These are phyloP conservation scores for Azorinus chamasolen DNA, from an alignment of 2,888 invertebrate genomes.

Conservation along the genomic window DNA sequence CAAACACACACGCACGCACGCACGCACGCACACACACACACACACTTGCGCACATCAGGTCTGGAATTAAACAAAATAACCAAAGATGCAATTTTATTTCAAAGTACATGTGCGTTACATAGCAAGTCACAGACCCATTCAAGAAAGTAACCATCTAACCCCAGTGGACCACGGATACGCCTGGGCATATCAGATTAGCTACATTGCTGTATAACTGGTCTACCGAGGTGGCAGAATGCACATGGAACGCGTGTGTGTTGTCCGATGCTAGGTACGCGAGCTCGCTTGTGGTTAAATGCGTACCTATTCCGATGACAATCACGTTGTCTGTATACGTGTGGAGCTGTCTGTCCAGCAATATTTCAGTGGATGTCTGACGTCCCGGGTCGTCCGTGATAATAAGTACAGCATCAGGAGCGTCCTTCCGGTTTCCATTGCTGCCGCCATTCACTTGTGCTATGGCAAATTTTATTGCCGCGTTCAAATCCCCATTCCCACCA, in stretches of 20 bases:
- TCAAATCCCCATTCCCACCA: constrained; percentile 17
- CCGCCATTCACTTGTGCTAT: constrained; percentile 3
- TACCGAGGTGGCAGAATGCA: not conserved
- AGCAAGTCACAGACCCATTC: no score
- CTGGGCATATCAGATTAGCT: constrained; percentile 3
- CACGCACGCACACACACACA: no score
- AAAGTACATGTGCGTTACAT: no score
- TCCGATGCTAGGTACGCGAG: constrained; percentile 19
- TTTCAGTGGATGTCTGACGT: not conserved
- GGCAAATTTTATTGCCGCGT: constrained; percentile 9
- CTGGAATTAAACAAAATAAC: no score
- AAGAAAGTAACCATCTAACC: no score
- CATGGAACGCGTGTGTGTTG: constrained; percentile 1
- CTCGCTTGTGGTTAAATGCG: not conserved
- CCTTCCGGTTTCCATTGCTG: constrained; percentile 3
- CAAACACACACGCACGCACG: no score
- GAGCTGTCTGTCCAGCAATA: not conserved
- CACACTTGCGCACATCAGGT: no score
- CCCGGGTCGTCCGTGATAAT: constrained; percentile 15
- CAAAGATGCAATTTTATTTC: no score
- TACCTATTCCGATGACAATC: constrained; percentile 17
- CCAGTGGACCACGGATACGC: not conserved
- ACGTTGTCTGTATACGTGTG: constrained; percentile 1
- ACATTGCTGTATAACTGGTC: not conserved
- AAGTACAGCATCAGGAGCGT: constrained; percentile 15